Base-by-base conservation (phyloP, 1,140 invertebrate genomes). In the Archivesica marissinica region DNA sequence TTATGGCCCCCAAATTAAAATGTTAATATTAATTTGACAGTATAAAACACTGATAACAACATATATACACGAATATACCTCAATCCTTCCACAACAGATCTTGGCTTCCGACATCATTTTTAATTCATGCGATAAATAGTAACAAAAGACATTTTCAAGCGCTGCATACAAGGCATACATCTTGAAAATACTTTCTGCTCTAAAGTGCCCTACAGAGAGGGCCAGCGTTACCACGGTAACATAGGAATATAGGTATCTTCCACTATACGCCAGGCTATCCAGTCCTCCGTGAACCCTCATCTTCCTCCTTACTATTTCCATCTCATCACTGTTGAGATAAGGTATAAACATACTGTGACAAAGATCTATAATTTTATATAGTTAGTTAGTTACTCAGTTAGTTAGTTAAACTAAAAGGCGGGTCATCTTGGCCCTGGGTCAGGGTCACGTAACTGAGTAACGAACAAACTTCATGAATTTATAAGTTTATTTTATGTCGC, bases 131-230 rank as follows among this genome's bases (percentile, higher is more conserved):
- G 25, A 30, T 33, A 72, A 25, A 72, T 47, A 72, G 25, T 30
- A 72, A 50, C 41, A 72, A 13, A 72, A 50, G 38, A 70, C 39
- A 25, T 72, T 44, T 50, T 72, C 68, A 50, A 72, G 44, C n/a
- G 25, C 13, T 2, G 20, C n/a, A 47, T 4, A 47, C 3, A 47
- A 50, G 23, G 33, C 35, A 30, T 33, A 33, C 68, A 50, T 72
- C 7, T 28, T 30, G n/a, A 72, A 72, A 25, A 72, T 33, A 30
- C 23, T 11, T 25, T 47, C 68, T 7, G 68, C 41, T 72, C 41
- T 72, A 0, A 72, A 11, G 4, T 15, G 11, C 9, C 17, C 25
- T 15, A 1, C 28, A 30, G 0, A 30, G 17, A 50, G 4, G 20
- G 39, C 44, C 30, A 72, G 6, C 1, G 25, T 33, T 2, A 72